phyloP scores from a whole-genome alignment of 1,140 invertebrate genomes.

The Spodoptera frugiperda region DNA sequence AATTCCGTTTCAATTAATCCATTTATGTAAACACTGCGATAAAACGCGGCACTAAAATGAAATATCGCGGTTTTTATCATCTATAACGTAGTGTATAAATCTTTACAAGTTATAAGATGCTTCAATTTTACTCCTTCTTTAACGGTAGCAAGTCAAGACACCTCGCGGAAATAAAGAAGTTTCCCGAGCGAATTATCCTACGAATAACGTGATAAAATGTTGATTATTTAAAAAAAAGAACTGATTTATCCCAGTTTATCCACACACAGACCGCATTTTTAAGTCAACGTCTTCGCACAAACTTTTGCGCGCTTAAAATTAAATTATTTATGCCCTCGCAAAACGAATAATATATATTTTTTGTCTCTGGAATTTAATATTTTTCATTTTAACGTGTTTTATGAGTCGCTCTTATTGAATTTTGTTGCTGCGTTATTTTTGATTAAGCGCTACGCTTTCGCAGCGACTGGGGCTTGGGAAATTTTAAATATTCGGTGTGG shows the following conservation, averaged over 20 bases:
- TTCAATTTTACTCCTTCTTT: constrained; percentile 36
- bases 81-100: neutral
- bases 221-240: constrained; percentile 48
- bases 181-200: constrained; percentile 17
- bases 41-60: constrained; percentile 20
- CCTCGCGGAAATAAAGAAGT: constrained; percentile 33
- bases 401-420: constrained; percentile 73
- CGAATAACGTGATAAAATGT: constrained; percentile 39
- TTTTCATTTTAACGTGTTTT: constrained; percentile 74
- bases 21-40: constrained; percentile 25
- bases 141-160: constrained; percentile 31
- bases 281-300: constrained; percentile 18
- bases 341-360: constrained; percentile 67
- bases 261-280: constrained; percentile 21
- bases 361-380: constrained; percentile 74
- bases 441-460: constrained; percentile 61
- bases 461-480: constrained; percentile 51
- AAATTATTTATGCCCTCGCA: constrained; percentile 64
- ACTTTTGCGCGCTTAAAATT: constrained; percentile 58
- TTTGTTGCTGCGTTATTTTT: constrained; percentile 70
- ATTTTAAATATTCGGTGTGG: constrained; percentile 59
- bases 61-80: constrained; percentile 25
- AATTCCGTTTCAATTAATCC: constrained; percentile 29
- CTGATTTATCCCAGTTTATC: constrained; percentile 50
- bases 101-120: constrained; percentile 1